phyloP scores from a whole-genome alignment of 2,888 invertebrate genomes.

The Acronicta leporina region DNA sequence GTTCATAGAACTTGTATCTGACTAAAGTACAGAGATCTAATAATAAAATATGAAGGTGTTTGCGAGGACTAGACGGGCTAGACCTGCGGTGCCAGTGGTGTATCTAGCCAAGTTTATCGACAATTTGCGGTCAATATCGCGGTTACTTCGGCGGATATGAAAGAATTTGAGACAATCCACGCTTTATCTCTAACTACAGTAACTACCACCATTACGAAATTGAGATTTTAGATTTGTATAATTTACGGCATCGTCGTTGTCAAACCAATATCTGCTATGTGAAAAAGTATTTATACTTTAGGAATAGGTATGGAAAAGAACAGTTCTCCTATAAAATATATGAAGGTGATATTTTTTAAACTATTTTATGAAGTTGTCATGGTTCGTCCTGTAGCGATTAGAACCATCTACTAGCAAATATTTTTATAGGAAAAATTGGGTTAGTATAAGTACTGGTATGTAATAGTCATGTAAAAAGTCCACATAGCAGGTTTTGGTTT shows the following conservation, averaged over 20 bases:
- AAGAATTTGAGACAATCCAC: slow-evolving; percentile 67
- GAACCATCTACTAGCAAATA: no score
- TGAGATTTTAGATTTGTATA: slow-evolving; percentile 24
- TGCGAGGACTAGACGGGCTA: slow-evolving; percentile 35
- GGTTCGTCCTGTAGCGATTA: no score
- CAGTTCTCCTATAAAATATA: no score
- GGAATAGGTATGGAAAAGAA: no score
- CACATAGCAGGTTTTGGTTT: no score
- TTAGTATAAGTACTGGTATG: no score
- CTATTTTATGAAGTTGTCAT: no score
- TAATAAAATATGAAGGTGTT: slow-evolving; percentile 54
- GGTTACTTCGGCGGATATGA: slow-evolving; percentile 69
- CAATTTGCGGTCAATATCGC: slow-evolving; percentile 66
- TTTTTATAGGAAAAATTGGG: no score
- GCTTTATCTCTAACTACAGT: slow-evolving; percentile 21
- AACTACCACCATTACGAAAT: slow-evolving; percentile 37
- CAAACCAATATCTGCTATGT: no score
- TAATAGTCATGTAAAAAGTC: no score
- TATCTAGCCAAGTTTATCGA: slow-evolving; percentile 57
- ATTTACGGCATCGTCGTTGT: slow-evolving; percentile 3
- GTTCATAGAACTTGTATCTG: slow-evolving; percentile 54
- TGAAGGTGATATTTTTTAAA: no score
- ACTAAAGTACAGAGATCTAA: slow-evolving; percentile 51
- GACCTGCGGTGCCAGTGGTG: slow-evolving; percentile 35
- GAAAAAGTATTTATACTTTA: no score